Percentiles rank a stretch among this genome's conserved stretches.
phyloP scores from a whole-genome alignment of 1,140 invertebrate genomes.

The Drosophila erecta region DNA sequence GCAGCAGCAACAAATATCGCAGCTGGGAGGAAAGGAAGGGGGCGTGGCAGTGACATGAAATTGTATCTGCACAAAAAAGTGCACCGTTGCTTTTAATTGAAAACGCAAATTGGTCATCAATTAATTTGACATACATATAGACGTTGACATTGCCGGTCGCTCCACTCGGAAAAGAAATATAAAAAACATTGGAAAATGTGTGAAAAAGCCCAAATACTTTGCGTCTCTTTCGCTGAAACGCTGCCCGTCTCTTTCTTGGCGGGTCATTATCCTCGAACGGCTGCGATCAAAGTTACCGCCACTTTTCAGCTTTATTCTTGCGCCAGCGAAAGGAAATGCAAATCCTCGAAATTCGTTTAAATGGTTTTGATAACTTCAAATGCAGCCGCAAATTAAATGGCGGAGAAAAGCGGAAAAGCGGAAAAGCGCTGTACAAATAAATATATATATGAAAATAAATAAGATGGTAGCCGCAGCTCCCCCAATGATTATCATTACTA shows the following conservation, averaged over 20 bases:
- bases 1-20: constrained; percentile 39
- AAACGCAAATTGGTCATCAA: constrained; percentile 83
- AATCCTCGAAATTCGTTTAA: constrained; percentile 72
- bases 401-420: constrained; percentile 5
- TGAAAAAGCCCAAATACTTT: background rate
- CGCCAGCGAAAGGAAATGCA: constrained; percentile 52
- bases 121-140: constrained; percentile 82
- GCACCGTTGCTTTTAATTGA: constrained; percentile 80
- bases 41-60: constrained; percentile 51
- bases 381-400: constrained; percentile 28
- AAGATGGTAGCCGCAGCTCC: background rate
- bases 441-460: constrained; percentile 55
- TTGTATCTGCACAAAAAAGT: constrained; percentile 64
- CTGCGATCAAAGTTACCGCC: constrained; percentile 13
- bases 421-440: constrained; percentile 42
- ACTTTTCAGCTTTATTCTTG: constrained; percentile 1
- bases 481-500: constrained; percentile 52
- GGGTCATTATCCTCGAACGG: constrained; percentile 22
- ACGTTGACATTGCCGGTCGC: constrained; percentile 38
- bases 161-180: background rate
- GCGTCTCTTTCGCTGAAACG: background rate
- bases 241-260: background rate
- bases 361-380: constrained; percentile 76
- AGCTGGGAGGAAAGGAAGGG: constrained; percentile 22
- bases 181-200: background rate